Percentiles rank a stretch among this genome's conserved stretches.
Conservation (phyloP, 2,888 invertebrate genomes). For the Cantharis rustica region DNA sequence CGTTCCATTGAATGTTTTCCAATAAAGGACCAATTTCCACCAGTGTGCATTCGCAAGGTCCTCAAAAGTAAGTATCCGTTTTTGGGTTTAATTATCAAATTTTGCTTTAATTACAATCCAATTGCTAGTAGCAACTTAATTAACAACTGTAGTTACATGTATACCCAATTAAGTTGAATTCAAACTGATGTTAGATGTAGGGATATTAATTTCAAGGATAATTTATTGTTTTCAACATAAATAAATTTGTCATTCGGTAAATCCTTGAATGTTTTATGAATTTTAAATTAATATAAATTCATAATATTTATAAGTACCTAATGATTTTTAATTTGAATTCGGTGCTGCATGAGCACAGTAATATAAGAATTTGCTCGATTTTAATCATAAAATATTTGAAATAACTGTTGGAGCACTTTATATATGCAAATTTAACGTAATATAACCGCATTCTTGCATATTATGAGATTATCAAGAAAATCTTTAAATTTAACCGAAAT, state of each 20-base stretch:
- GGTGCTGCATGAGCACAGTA: not conserved
- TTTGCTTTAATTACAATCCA: not conserved
- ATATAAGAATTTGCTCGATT: not conserved
- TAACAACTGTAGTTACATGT: not conserved
- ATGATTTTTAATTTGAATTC: not conserved
- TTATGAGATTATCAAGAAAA: not conserved
- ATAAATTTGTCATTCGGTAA: not conserved
- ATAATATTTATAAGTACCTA: not conserved
- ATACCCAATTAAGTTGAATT: not conserved
- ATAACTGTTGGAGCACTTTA: not conserved
- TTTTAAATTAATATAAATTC: not conserved
- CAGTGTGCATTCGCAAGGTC: constrained; percentile 18
- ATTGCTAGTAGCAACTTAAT: not conserved
- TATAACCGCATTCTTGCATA: not conserved
- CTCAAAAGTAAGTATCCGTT: constrained; percentile 11
- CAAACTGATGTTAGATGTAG: not conserved
- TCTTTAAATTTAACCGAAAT: too few species aligned
- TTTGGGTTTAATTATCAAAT: not conserved
- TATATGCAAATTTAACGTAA: not conserved
- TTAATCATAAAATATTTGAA: not conserved
- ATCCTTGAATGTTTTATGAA: not conserved
- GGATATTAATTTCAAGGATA: not conserved
- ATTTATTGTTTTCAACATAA: not conserved
- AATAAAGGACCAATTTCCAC: not conserved
- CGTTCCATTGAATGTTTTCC: constrained; percentile 5